phyloP scores from a whole-genome alignment of 2,888 invertebrate species.

The Drosophila fulvimacula region DNA sequence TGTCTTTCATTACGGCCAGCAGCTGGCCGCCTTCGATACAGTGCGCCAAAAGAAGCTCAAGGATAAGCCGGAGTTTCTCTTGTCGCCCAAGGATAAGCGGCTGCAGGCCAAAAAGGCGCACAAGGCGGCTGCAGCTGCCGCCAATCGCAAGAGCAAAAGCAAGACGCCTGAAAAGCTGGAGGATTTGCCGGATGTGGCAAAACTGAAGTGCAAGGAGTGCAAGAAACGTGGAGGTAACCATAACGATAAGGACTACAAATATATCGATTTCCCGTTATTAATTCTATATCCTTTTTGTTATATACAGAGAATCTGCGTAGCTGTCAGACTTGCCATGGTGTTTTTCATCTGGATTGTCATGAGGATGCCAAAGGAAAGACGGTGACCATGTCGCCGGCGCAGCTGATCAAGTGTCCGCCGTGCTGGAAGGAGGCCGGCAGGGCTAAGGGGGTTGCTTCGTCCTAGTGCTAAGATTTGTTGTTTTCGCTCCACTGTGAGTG shows the following conservation, averaged over 20 bases:
- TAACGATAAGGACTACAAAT: too few relatives aligned
- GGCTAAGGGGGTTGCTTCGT: conserved; percentile 29
- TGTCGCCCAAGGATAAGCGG: conserved; percentile 82
- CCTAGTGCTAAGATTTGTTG: conserved; percentile 39
- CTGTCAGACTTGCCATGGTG: conserved; percentile 47
- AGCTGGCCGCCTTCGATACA: conserved; percentile 66
- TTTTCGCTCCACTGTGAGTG: conserved; percentile 10
- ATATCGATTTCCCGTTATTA: not conserved
- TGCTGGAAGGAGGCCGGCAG: conserved; percentile 34
- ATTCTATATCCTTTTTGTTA: not conserved
- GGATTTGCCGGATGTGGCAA: conserved; percentile 32
- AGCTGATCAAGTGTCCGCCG: conserved; percentile 38
- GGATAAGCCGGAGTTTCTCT: conserved; percentile 72
- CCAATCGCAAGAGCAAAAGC: conserved; percentile 54
- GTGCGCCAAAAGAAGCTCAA: conserved; percentile 79
- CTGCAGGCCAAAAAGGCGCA: conserved; percentile 70
- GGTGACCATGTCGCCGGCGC: not conserved
- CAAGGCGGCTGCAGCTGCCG: conserved; percentile 35
- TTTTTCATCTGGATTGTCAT: conserved; percentile 56
- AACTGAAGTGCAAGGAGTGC: conserved; percentile 78
- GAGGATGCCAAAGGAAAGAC: conserved; percentile 39
- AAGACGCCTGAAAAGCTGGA: conserved; percentile 53
- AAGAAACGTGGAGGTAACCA: conserved; percentile 63
- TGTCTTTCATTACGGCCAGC: conserved; percentile 84
- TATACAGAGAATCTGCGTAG: conserved; percentile 35